phyloP scores from a whole-genome alignment of 2,797 vertebrate genomes.

The Rhinogobio ventralis region DNA sequence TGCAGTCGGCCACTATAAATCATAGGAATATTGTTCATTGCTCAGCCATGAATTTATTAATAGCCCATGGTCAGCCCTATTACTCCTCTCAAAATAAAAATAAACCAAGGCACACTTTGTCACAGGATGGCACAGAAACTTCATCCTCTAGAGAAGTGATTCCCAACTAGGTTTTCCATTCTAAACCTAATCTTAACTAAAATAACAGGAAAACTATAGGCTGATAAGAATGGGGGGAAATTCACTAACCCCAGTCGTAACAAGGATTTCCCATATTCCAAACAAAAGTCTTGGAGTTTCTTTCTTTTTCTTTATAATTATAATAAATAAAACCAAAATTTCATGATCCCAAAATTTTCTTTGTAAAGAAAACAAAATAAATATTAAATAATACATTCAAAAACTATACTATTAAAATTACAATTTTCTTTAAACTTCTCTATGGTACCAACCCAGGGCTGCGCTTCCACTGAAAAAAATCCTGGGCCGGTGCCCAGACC shows the following conservation, averaged over 20 bases:
- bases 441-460: not conserved
- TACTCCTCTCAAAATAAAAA: slow-evolving; percentile 66
- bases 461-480: no score
- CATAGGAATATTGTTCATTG: slow-evolving; percentile 26
- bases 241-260: not conserved
- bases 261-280: not conserved
- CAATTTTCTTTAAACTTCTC: no score
- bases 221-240: not conserved
- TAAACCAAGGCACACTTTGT: slow-evolving; percentile 62
- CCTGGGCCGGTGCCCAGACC: no score
- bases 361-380: not conserved
- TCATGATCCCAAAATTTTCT: not conserved
- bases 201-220: slow-evolving; percentile 6
- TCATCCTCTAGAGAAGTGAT: slow-evolving; percentile 8
- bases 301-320: not conserved
- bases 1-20: slow-evolving; percentile 16
- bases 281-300: not conserved
- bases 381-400: not conserved
- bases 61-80: slow-evolving; percentile 65
- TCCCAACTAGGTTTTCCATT: not conserved
- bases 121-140: slow-evolving; percentile 30
- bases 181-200: slow-evolving; percentile 9
- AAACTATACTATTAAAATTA: slow-evolving; percentile 4
- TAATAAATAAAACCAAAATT: not conserved
- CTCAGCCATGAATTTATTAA: slow-evolving; percentile 63